Conservation (phyloP, 2,113 vertebrate genomes). For the Lutjanus erythropterus region DNA sequence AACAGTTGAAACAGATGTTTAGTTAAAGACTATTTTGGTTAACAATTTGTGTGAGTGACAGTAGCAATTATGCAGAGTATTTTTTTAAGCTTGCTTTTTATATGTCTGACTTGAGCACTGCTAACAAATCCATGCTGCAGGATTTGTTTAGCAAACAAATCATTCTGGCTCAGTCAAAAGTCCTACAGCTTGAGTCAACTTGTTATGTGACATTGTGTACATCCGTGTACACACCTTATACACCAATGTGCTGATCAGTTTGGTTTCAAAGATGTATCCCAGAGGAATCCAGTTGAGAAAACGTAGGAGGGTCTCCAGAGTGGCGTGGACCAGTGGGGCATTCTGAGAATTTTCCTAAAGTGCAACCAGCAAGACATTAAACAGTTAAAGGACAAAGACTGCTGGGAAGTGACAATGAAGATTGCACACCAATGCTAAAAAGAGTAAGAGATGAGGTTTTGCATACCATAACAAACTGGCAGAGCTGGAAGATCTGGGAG, state of each 20-base stretch:
- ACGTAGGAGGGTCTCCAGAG: slow-evolving; percentile 95
- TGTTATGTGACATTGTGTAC: neutral
- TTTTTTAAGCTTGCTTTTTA: slow-evolving; percentile 8
- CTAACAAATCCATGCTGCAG: neutral
- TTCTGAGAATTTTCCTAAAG: slow-evolving; percentile 98
- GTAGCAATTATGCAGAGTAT: neutral
- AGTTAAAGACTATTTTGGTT: neutral
- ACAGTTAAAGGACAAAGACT: neutral
- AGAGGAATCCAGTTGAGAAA: slow-evolving; percentile 99
- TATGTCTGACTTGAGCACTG: neutral
- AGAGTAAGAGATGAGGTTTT: neutral
- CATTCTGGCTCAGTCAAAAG: neutral
- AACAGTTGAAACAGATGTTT: neutral
- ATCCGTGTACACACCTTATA: slow-evolving; percentile 90
- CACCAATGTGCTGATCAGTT: slow-evolving; percentile 98
- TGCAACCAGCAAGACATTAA: slow-evolving; percentile 38
- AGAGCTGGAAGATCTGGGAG: slow-evolving; percentile 99
- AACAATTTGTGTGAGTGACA: neutral
- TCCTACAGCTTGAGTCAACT: neutral
- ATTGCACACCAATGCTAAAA: neutral
- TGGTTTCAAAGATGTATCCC: slow-evolving; percentile 99
- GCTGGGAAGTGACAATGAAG: fast-evolving
- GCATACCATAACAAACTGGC: slow-evolving; percentile 99
- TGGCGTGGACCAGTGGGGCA: slow-evolving; percentile 97
- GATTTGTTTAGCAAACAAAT: neutral